Conservation (phyloP, 2,797 vertebrate species). For the Euthynnus affinis region DNA sequence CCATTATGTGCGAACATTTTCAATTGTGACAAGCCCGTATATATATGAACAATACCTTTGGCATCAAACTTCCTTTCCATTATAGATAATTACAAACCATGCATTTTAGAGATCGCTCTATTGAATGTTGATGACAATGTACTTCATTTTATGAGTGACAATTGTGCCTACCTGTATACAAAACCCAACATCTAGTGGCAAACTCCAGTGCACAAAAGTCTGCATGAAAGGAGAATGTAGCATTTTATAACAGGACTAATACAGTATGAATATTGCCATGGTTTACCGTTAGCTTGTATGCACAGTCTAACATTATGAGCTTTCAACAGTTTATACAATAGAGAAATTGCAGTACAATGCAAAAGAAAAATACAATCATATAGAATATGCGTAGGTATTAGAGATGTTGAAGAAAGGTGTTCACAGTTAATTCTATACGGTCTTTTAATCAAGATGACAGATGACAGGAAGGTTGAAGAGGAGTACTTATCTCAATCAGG, state of each 20-base stretch:
- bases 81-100: conserved; percentile 61
- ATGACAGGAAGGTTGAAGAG: conserved; percentile 81
- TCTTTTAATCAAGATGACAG: conserved; percentile 79
- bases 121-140: conserved; percentile 48
- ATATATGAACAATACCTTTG: conserved; percentile 66
- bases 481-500: conserved; percentile 84
- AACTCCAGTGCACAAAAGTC: conserved; percentile 3
- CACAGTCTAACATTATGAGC: not conserved
- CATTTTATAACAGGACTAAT: conserved; percentile 17
- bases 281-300: not conserved
- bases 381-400: conserved; percentile 3
- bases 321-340: conserved; percentile 8
- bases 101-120: conserved; percentile 50
- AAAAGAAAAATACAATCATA: conserved; percentile 1
- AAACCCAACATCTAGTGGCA: not conserved
- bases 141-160: conserved; percentile 58
- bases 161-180: conserved; percentile 9
- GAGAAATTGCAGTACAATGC: not conserved
- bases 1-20: conserved; percentile 64
- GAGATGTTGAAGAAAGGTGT: conserved; percentile 53
- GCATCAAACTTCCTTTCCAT: conserved; percentile 58
- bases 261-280: not conserved
- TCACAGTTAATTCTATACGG: conserved; percentile 54
- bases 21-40: conserved; percentile 59
- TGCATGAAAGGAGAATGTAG: conserved; percentile 11